Evolutionary conservation across 2,797 vertebrate species (phyloP), one percentile per base, ranked within the genome.

Genomic region (Pachyuromys duprasi): DNA sequence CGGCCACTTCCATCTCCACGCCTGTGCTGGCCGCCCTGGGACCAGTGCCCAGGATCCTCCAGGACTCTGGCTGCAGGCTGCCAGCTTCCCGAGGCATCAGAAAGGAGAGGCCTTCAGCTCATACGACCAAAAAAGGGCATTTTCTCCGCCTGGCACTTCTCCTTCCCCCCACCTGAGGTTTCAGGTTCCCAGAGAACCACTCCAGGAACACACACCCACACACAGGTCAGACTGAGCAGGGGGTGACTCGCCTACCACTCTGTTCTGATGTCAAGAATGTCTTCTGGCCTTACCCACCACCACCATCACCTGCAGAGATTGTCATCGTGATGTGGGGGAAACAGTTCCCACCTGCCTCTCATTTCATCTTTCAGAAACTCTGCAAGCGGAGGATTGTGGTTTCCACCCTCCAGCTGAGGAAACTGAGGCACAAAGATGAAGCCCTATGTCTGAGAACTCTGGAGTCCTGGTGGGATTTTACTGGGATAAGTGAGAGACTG

Each of bases 111-210:
- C 87, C 33, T 82, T 89, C 79, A 8, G 60, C 79, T 76, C 14
- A 53, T 92, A 80, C 97, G 96, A 98, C 98, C 98, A 98, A 98
- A 98, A 98, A 98, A 98, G 98, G 98, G 95, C 95, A 97, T 97
- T 97, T 90, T 97, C 90, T 96, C 96, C 53, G 96, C 97, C 93
- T 92, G 81, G 96, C 82, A 88, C 96, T 3, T 20, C 62, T 90
- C 84, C 53, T 96, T 97, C 94, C 95, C 91, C 96, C 72, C 0
- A 39, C 96, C 96, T 91, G 90, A 76, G 4, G 97, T 96, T 98
- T 97, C 94, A 91, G 90, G 92, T 96, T 96, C 93, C 94, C 75
- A 45, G 69, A 75, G 49, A 89, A 88, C 55, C 17, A 53, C 53
- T 95, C 78, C 81, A 74, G 49, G 75, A 86, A 86, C 55, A 83